Evolutionary conservation across 2,797 vertebrate species (phyloP), one percentile per base, ranked within the genome.

Genomic region (Acanthiza pusilla): DNA sequence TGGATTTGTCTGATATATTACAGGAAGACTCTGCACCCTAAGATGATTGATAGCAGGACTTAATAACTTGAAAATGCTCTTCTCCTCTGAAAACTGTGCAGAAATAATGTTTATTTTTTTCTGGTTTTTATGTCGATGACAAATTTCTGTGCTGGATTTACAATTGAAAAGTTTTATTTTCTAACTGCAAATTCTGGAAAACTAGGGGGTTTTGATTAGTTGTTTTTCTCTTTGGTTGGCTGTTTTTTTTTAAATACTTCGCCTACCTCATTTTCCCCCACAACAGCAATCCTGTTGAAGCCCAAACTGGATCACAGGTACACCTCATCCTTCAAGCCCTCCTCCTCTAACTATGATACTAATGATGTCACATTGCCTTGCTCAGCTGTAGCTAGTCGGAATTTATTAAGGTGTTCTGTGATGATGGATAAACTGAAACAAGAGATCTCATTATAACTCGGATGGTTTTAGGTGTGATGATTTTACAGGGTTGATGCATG

Each of bases 181-280:
- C 21, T 48, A 55, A 63, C 8, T 40, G 5, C 5, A 42, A 67
- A 7, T 13, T 65, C 58, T 62, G 40, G 20, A 68, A 86, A 68
- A 47, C 22, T 66, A 71, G 2, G 2, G 5, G 32, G 53, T 55
- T 53, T 36, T 25, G 20, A 20, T 45, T 25, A 7, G 1, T 42
- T 42, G 9, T 5, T 48, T 14, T 11, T 22, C 14, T 47, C 6
- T 23, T 48, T 68, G 25, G 11, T 11, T 61, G 11, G 2, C 9
- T 10, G 8, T 11, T 29, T 5, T 8, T 8, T 58, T n/a, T 60
- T 3, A 34, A 54, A 55, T 55, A n/a, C 25, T 47, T 7, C 3
- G 5, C 3, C 7, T 30, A 5, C 5, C 2, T 72, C 5, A 9
- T 36, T 53, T 4, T 23, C 10, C 6, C 3, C 4, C 13, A 6